Evolutionary conservation across 1,140 invertebrate genomes (phyloP).

Genomic region (Phthorimaea operculella): DNA sequence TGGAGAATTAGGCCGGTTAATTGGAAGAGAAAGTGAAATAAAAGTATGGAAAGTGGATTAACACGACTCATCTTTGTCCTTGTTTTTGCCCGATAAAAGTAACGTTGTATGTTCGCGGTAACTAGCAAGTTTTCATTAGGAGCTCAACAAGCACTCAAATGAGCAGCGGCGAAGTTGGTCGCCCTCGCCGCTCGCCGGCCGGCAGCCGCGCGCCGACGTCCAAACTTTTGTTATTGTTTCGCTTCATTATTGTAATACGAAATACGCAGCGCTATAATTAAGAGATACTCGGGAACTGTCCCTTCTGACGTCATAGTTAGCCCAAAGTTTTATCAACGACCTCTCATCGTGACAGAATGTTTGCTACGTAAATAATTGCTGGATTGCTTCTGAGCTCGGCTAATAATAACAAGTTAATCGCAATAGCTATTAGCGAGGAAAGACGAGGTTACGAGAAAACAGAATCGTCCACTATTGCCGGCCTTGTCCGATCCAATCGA

Average conservation of each 20-base stretch:
- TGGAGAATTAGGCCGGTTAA: conserved; percentile 16
- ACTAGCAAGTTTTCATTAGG: conserved; percentile 63
- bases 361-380: conserved; percentile 49
- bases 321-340: conserved; percentile 52
- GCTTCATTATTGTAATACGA: conserved; percentile 65
- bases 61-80: conserved; percentile 30
- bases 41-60: conserved; percentile 25
- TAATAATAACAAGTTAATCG: conserved; percentile 43
- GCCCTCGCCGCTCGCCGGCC: conserved; percentile 41
- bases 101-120: conserved; percentile 44
- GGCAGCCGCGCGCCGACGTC: conserved; percentile 44
- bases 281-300: conserved; percentile 56
- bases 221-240: conserved; percentile 66
- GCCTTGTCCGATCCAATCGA: conserved; percentile 24
- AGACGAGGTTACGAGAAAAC: conserved; percentile 26
- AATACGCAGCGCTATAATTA: conserved; percentile 62
- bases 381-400: conserved; percentile 36
- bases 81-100: conserved; percentile 49
- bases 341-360: conserved; percentile 45
- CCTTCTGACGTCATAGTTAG: conserved; percentile 53
- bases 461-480: conserved; percentile 19
- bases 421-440: conserved; percentile 39
- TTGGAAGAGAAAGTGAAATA: conserved; percentile 18
- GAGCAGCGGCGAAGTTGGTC: conserved; percentile 53
- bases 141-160: conserved; percentile 58